Base-by-base conservation (phyloP, 2,797 vertebrate species). In the Enteromius anoplus region DNA sequence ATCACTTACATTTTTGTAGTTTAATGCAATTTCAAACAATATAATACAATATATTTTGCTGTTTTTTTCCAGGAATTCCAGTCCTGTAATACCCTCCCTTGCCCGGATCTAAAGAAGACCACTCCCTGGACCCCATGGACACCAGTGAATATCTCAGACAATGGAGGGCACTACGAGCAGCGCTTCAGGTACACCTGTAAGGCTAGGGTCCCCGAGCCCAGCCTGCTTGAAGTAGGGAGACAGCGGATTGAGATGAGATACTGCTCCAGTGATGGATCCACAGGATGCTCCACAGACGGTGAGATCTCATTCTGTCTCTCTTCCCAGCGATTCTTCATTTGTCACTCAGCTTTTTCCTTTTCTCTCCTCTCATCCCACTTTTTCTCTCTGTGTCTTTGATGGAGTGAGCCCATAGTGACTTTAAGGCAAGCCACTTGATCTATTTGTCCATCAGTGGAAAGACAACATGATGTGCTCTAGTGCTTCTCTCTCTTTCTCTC, bases 61-160 rank as follows among this genome's bases (percentile, higher is more conserved):
- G 51, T 21, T 65, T 68, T 34, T 75, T 83, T 73, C 64, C 88
- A 99, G 98, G 98, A 99, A 88, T 97, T 97, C 90, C 98, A 99
- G 89, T 94, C 96, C 0, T 99, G 98, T 87, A 99, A 99, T 90
- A 96, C 95, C 42, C 93, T 96, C 0, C 91, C 96, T 0, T 99
- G 98, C 76, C 96, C 97, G 0, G 98, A 99, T 90, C 90, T 99
- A 83, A 99, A 99, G 91, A 99, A 99, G 93, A 98, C 97, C 45
- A 99, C 98, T 0, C 97, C 98, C 1, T 99, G 98, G 98, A 99
- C 97, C 0, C 98, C 98, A 0, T 99, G 98, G 98, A 97, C 96
- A 0, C 98, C 97, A 0, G 98, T 99, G 87, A 99, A 99, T 91
- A 99, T 99, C 89, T 98, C 98, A 0, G 98, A 99, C 93, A 99